Percentiles rank a stretch among this genome's conserved stretches.
These are phyloP conservation scores for Drosophila bifasciata DNA, from an alignment of 1,140 invertebrate genomes.

Conservation along the genomic window DNA sequence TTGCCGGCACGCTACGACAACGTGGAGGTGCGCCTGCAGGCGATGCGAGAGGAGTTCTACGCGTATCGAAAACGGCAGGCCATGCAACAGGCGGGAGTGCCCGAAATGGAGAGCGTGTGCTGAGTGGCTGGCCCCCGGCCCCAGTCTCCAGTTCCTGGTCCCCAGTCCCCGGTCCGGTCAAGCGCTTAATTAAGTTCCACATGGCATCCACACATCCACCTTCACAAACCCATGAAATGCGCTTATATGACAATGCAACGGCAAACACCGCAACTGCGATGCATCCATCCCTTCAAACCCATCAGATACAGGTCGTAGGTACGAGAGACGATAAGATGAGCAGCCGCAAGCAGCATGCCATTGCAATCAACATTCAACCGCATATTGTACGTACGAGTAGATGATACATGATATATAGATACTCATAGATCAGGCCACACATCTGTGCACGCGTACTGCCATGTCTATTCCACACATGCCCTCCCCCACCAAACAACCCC, in stretches of 20 bases:
- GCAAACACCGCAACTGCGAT: no score
- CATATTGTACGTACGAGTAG: no score
- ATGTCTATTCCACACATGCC: not conserved
- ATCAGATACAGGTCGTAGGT: no score
- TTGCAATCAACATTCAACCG: no score
- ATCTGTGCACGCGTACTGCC: not conserved
- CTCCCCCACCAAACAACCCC: not conserved
- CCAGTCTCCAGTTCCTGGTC: no score
- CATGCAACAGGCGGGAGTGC: conserved; percentile 86
- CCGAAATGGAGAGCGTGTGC: conserved; percentile 91
- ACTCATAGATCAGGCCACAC: no score
- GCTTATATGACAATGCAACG: no score
- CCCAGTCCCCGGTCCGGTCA: not conserved
- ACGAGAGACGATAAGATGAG: no score
- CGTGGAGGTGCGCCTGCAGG: conserved; percentile 95
- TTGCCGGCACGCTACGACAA: conserved; percentile 88
- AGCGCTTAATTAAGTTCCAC: conserved; percentile 23
- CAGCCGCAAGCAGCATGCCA: no score
- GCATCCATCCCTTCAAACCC: no score
- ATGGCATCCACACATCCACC: not conserved
- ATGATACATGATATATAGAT: no score
- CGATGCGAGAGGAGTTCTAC: conserved; percentile 97
- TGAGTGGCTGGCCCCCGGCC: conserved; percentile 78
- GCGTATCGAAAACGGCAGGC: conserved; percentile 95
- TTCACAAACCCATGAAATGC: no score